Evolutionary conservation across 1,140 invertebrate species (phyloP), one percentile per base, ranked within the genome.

Genomic region (Arctopsyche grandis): DNA sequence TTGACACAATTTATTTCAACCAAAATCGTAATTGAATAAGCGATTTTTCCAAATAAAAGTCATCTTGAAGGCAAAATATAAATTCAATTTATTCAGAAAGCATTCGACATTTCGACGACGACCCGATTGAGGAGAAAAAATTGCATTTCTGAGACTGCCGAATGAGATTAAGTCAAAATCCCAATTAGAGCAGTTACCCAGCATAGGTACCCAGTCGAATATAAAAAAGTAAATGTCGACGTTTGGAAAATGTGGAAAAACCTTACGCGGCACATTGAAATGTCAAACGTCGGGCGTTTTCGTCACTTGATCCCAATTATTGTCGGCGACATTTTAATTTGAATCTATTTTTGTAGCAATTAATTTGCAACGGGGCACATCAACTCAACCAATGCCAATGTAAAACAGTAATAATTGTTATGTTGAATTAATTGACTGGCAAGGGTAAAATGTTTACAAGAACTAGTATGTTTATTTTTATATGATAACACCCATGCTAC

Each of bases 301-400:
- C 71, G 9, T 52, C 43, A 74, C 46, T 74, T 74, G 71, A 74
- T 74, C 71, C 52, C 71, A 74, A 74, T 74, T 74, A 74, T 48
- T 73, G 44, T 5, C 26, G 52, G 29, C 71, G 46, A 74, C 46
- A 74, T 26, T 74, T 74, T 74, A 56, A 56, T 74, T 74, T 29
- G 5, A 29, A 29, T 74, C 48, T 74, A 74, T 74, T 74, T 74
- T 24, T 26, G 71, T 74, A n/a, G 24, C 63, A 22, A 29, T 46
- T 74, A 74, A 52, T 74, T 56, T 74, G 21, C 14, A 10, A 44
- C 16, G 43, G 24, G 5, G 12, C 24, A 10, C 46, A 73, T 19
- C 44, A 38, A 22, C 29, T 52, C 43, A 14, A 9, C 38, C 69
- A 38, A 22, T 74, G 46, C 44, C 69, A 46, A 46, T 48, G 22